phyloP scores from a whole-genome alignment of 2,888 invertebrate species.

The Dascillus cervinus region DNA sequence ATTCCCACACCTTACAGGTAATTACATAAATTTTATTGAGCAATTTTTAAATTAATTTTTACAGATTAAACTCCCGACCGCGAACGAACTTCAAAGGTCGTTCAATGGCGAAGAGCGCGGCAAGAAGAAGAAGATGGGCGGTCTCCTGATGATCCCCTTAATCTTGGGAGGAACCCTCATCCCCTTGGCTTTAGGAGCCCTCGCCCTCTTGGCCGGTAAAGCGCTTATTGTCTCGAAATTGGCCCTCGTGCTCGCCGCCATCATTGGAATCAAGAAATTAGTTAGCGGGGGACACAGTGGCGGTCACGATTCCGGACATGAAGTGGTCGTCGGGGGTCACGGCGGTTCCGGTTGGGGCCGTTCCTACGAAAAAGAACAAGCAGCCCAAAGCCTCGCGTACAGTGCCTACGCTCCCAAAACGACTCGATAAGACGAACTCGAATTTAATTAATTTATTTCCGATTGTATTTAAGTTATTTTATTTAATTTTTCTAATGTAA shows the following conservation, averaged over 20 bases:
- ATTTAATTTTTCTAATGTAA: constrained; percentile 22
- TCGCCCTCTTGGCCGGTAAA: constrained; percentile 77
- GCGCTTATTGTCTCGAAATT: constrained; percentile 78
- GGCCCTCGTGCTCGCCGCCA: constrained; percentile 73
- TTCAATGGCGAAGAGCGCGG: constrained; percentile 57
- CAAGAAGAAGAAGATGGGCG: constrained; percentile 64
- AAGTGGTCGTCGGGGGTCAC: constrained; percentile 55
- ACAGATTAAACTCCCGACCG: constrained; percentile 68
- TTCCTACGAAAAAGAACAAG: constrained; percentile 43
- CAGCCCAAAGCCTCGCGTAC: constrained; percentile 56
- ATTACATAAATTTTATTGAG: constrained; percentile 11
- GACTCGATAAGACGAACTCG: constrained; percentile 12
- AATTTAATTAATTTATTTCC: constrained; percentile 20
- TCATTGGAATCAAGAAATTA: constrained; percentile 78
- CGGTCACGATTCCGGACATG: constrained; percentile 57
- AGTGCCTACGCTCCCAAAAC: constrained; percentile 39
- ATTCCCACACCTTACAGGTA: constrained; percentile 73
- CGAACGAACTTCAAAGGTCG: constrained; percentile 55
- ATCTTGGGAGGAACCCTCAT: constrained; percentile 74
- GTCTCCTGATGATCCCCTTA: constrained; percentile 69
- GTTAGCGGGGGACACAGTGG: constrained; percentile 54
- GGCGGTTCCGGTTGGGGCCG: constrained; percentile 68
- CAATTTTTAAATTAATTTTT: constrained; percentile 14
- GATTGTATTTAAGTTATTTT: constrained; percentile 26
- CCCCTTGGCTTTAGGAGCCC: constrained; percentile 73